Conservation (phyloP, 2,888 invertebrate genomes). For the Drosophila colorata region DNA sequence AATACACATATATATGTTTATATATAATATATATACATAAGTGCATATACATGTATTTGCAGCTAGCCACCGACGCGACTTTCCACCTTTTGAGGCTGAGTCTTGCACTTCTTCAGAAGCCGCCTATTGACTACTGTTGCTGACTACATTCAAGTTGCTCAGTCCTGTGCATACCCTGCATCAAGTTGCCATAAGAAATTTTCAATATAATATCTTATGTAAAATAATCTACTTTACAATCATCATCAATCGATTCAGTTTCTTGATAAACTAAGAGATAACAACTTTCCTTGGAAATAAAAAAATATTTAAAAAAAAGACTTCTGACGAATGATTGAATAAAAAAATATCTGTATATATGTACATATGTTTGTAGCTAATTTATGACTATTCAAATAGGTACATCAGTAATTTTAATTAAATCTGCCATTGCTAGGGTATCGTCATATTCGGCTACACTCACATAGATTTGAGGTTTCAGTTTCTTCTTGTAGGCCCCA, state of each 20-base stretch:
- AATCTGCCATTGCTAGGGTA: slow-evolving; percentile 26
- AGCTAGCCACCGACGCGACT: slow-evolving; percentile 39
- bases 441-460: slow-evolving; percentile 9
- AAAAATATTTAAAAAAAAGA: too few relatives aligned
- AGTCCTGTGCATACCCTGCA: slow-evolving; percentile 14
- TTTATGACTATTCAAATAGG: too few relatives aligned
- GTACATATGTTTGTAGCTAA: too few relatives aligned
- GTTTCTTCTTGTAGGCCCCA: slow-evolving; percentile 11
- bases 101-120: slow-evolving; percentile 48
- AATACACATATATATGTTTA: background rate
- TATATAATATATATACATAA: slow-evolving; percentile 9
- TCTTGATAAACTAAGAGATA: too few relatives aligned
- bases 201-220: too few relatives aligned
- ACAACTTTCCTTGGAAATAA: too few relatives aligned
- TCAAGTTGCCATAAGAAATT: background rate
- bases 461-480: slow-evolving; percentile 6
- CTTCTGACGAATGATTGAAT: too few relatives aligned
- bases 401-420: too few relatives aligned
- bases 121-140: slow-evolving; percentile 15
- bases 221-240: too few relatives aligned
- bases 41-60: slow-evolving; percentile 31
- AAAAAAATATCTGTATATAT: too few relatives aligned
- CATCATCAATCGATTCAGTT: too few relatives aligned
- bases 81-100: slow-evolving; percentile 56
- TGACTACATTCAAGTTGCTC: background rate